Percentiles rank a stretch among this genome's conserved stretches.
Conservation (phyloP, 2,888 invertebrate species). For the Myopa testacea region DNA sequence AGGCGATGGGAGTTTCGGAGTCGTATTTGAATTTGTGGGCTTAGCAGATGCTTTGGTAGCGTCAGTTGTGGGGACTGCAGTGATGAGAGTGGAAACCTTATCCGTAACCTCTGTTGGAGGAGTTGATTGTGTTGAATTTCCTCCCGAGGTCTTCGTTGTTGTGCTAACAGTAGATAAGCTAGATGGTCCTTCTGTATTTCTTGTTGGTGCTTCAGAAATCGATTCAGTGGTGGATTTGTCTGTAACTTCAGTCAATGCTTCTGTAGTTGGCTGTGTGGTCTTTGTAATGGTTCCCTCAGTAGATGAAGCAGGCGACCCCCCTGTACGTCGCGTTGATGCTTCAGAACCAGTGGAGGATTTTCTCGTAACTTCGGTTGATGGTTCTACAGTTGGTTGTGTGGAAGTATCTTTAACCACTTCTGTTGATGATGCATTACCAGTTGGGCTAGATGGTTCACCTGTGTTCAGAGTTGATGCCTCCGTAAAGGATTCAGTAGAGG, state of each 20-base stretch:
- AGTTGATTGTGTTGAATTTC: not conserved
- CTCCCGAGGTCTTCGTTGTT: not conserved
- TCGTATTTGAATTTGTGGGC: constrained; percentile 29
- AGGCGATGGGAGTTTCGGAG: constrained; percentile 35
- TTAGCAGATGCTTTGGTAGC: not conserved
- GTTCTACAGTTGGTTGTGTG: not conserved
- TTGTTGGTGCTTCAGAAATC: too few species aligned
- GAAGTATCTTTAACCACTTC: not conserved
- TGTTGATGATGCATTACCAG: not conserved
- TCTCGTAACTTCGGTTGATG: not conserved
- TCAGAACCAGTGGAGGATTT: not conserved
- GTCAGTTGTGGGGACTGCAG: not conserved
- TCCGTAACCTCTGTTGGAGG: not conserved
- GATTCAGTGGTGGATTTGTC: too few species aligned
- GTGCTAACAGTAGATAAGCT: not conserved
- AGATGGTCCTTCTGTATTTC: not conserved
- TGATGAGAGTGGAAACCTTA: not conserved
- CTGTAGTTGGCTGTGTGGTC: too few species aligned
- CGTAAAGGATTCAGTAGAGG: not conserved
- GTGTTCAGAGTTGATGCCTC: not conserved
- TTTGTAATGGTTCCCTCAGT: too few species aligned
- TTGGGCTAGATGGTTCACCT: not conserved
- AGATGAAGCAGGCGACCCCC: too few species aligned
- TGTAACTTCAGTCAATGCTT: too few species aligned
- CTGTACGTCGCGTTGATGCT: too few species aligned